These are phyloP conservation scores for Holacanthus passer DNA, from an alignment of 2,113 vertebrate species.

Conservation along the genomic window DNA sequence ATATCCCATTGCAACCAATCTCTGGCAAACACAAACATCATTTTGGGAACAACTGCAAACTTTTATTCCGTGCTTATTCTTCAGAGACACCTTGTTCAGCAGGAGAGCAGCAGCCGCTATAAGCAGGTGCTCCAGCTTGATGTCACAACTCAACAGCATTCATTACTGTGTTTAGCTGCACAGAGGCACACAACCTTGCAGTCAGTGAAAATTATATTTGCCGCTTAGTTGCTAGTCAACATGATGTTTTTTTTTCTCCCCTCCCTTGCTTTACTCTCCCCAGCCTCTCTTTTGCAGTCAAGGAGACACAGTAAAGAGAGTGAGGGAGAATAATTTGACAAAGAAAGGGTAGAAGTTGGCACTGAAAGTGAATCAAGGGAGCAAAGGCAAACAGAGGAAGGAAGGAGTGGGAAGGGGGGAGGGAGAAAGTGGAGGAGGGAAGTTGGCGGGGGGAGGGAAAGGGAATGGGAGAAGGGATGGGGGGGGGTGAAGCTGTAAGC, in stretches of 20 bases:
- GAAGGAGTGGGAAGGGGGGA: slow-evolving; percentile 78
- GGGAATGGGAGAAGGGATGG: slow-evolving; percentile 51
- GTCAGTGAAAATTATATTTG: slow-evolving; percentile 32
- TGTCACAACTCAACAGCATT: neutral
- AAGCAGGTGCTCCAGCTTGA: slow-evolving; percentile 8
- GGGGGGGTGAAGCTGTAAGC: slow-evolving; percentile 56
- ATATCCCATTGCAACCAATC: slow-evolving; percentile 9
- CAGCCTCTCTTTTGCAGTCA: slow-evolving; percentile 52
- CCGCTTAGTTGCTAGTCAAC: slow-evolving; percentile 46
- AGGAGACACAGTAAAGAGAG: slow-evolving; percentile 63
- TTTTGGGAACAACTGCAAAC: neutral
- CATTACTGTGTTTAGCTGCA: slow-evolving; percentile 13
- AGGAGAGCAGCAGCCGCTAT: neutral
- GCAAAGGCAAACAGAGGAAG: slow-evolving; percentile 83
- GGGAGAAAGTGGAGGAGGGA: slow-evolving; percentile 73
- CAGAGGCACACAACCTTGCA: slow-evolving; percentile 2
- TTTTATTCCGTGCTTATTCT: slow-evolving; percentile 4
- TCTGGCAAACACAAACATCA: neutral
- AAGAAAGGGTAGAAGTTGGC: slow-evolving; percentile 75
- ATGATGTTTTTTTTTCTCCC: neutral
- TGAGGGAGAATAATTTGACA: slow-evolving; percentile 64
- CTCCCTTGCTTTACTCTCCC: slow-evolving; percentile 22
- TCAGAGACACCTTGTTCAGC: neutral
- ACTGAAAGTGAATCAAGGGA: slow-evolving; percentile 79
- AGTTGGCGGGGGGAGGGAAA: slow-evolving; percentile 64